Base-by-base conservation (phyloP, 2,797 vertebrate species). In the Semaprochilodus insignis region DNA sequence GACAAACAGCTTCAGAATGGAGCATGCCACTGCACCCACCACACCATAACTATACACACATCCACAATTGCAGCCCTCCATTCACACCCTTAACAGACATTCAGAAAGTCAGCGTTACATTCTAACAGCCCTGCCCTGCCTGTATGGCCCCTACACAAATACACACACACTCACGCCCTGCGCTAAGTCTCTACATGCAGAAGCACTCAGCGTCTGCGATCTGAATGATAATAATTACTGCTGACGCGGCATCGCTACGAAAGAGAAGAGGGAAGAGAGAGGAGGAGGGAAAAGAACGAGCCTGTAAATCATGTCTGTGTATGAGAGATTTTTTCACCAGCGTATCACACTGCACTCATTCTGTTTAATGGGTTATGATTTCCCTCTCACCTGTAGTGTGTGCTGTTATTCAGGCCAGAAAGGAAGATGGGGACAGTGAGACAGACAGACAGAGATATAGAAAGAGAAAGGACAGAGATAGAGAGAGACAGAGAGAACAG, bases 21-120 rank as follows among this genome's bases (percentile, higher is more conserved):
- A 59, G 17, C 51, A 54, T 27, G n/a, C 66, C 48, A 44, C 60
- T 31, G 57, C 63, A 25, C 48, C 52, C 48, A 63, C 25, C 8
- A 21, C 27, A 40, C 21, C 48, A 77, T 52, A 44, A 14, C 57
- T 31, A 40, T 59, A 78, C 69, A 62, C 57, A 78, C 70, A n/a
- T 34, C 27, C 57, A 77, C 10, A 75, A 51, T 81, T 69, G 59
- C 74, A 65, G 55, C 76, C 75, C 52, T 84, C 72, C 66, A 51
- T 44, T 75, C 82, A 89, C 89, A 54, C 90, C 87, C 85, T 25
- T 63, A 80, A 74, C 83, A 74, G 88, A 89, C 88, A 93, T 92
- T 88, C 89, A 74, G n/a, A 84, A 85, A 71, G 31, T 13, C 21
- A 10, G 60, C 77, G 88, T 80, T 77, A 89, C 7, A 89, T 87